Conservation (phyloP, 2,797 vertebrate genomes). For the Peromyscus aztecus region DNA sequence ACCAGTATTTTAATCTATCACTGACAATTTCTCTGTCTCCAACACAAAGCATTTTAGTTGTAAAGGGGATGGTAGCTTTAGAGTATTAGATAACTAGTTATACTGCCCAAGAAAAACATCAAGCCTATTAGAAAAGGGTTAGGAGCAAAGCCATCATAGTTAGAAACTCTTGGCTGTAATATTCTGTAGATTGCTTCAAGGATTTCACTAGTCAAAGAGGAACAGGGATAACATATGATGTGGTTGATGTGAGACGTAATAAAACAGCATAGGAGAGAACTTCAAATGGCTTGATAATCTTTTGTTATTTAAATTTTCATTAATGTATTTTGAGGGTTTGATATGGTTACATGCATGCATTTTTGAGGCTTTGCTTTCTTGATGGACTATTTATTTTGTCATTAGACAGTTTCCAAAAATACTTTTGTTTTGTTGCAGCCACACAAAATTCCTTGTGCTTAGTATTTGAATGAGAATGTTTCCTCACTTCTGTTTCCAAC, state of each 20-base stretch:
- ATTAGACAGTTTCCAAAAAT: neutral
- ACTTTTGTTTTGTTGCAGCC: neutral
- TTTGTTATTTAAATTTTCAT: neutral
- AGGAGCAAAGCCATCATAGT: neutral
- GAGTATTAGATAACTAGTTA: neutral
- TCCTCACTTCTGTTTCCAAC: neutral
- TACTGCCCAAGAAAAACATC: neutral
- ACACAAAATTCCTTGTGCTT: neutral
- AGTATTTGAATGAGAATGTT: neutral
- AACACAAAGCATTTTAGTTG: neutral
- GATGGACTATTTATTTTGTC: neutral
- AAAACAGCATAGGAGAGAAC: too few relatives aligned
- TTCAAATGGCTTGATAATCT: neutral
- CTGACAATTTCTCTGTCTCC: neutral
- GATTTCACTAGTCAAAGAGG: neutral
- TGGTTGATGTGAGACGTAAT: neutral
- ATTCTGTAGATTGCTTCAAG: neutral
- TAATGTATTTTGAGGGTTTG: neutral
- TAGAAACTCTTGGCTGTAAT: neutral
- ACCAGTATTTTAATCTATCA: conserved; percentile 23
- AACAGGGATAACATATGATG: neutral
- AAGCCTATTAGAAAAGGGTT: neutral
- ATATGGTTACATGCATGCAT: neutral
- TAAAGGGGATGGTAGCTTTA: neutral
- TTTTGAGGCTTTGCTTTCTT: neutral